Evolutionary conservation across 2,797 vertebrate species (phyloP).

Genomic region (Mionectes olivaceus): DNA sequence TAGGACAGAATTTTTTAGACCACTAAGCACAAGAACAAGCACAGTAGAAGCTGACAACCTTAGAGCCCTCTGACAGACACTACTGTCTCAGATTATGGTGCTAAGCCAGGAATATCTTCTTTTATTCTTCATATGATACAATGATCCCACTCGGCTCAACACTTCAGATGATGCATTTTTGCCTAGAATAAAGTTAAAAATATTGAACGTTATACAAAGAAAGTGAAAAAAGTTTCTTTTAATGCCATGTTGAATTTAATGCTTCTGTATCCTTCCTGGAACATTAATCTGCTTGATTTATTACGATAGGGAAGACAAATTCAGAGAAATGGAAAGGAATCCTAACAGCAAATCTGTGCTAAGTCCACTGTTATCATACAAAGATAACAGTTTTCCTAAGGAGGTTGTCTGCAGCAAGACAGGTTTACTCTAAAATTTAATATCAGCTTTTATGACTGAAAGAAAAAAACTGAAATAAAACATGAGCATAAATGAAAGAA

Average conservation of each 20-base stretch:
- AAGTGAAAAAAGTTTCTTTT: not conserved
- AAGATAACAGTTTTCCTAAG: slow-evolving; percentile 23
- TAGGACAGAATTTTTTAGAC: not conserved
- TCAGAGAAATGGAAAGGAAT: not conserved
- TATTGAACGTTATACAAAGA: not conserved
- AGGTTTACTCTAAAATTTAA: slow-evolving; percentile 61
- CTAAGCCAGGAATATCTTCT: not conserved
- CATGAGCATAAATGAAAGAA: slow-evolving; percentile 51
- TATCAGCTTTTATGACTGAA: slow-evolving; percentile 64
- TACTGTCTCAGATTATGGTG: not conserved
- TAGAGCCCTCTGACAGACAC: not conserved
- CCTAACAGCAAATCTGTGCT: not conserved
- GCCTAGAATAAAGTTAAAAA: not conserved
- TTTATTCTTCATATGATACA: not conserved
- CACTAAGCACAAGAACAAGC: not conserved
- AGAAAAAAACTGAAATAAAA: slow-evolving; percentile 67
- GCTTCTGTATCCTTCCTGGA: not conserved
- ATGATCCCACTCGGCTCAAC: not conserved
- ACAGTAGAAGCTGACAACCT: not conserved
- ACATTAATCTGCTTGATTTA: not conserved
- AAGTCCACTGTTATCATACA: slow-evolving; percentile 23
- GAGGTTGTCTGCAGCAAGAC: slow-evolving; percentile 40
- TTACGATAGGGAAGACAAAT: not conserved
- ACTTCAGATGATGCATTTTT: not conserved
- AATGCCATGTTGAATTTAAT: not conserved